phyloP scores from a whole-genome alignment of 2,113 vertebrate genomes.

The Galemys pyrenaicus region DNA sequence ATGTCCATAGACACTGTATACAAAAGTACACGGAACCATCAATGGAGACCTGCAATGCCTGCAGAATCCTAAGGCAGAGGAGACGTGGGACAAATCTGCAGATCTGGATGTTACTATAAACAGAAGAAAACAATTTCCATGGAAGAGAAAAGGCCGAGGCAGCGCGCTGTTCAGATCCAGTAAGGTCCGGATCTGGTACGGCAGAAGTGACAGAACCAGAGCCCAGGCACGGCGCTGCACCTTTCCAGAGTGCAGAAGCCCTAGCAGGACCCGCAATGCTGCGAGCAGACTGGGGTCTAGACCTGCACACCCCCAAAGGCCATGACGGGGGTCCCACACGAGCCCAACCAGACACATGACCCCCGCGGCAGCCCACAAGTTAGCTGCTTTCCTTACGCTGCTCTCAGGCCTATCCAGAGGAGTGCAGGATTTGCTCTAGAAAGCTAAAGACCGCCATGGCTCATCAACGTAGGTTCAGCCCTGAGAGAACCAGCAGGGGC shows the following conservation, averaged over 20 bases:
- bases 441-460: slow-evolving; percentile 39
- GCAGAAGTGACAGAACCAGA: background rate
- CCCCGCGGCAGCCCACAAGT: background rate
- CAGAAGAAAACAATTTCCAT: background rate
- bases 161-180: too few relatives aligned
- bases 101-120: background rate
- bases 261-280: background rate
- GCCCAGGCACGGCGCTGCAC: background rate
- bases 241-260: background rate
- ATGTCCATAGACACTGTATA: fast-evolving
- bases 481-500: slow-evolving; percentile 59
- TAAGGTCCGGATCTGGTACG: too few relatives aligned
- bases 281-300: background rate
- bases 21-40: background rate
- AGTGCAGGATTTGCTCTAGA: background rate
- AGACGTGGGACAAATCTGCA: background rate
- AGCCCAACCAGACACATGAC: fast-evolving
- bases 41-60: background rate
- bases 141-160: background rate
- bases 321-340: fast-evolving
- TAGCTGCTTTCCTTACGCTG: background rate
- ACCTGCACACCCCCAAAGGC: fast-evolving
- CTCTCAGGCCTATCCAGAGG: background rate
- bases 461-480: slow-evolving; percentile 67
- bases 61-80: background rate